phyloP scores from a whole-genome alignment of 2,113 vertebrate species.

The Muscicapa adusta region DNA sequence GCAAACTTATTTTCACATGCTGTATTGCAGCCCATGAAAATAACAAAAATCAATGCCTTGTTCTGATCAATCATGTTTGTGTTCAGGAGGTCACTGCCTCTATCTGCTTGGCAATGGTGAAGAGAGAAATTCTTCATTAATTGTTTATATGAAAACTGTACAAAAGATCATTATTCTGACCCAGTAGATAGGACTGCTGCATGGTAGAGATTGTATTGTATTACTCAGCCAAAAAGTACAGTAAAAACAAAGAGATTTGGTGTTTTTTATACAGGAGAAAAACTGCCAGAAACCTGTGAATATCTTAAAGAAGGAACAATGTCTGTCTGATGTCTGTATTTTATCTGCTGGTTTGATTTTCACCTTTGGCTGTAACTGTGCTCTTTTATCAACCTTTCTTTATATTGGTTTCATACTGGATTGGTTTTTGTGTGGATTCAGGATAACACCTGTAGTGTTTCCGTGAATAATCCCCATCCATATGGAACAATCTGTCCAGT shows the following conservation, averaged over 20 bases:
- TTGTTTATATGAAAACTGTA: neutral
- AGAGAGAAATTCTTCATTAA: neutral
- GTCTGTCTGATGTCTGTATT: neutral
- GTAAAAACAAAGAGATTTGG: rapidly evolving
- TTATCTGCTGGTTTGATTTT: neutral
- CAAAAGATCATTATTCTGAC: neutral
- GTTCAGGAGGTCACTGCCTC: neutral
- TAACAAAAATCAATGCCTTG: neutral
- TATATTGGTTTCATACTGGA: neutral
- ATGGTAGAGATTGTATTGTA: neutral
- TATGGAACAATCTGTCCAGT: neutral
- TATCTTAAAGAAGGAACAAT: neutral
- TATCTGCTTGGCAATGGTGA: neutral
- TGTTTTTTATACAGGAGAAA: neutral
- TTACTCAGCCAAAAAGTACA: neutral
- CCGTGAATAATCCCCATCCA: neutral
- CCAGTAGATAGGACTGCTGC: neutral
- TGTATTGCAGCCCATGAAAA: neutral
- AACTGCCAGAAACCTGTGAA: neutral
- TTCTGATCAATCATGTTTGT: neutral
- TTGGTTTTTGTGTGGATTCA: neutral
- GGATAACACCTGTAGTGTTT: neutral
- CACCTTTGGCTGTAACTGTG: neutral
- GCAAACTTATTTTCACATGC: neutral
- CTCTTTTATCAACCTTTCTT: neutral